A percentile compares a stretch with the other conserved stretches of the same genome.
Conservation (phyloP, 2,797 vertebrate genomes). For the Sebastes iracundus region DNA sequence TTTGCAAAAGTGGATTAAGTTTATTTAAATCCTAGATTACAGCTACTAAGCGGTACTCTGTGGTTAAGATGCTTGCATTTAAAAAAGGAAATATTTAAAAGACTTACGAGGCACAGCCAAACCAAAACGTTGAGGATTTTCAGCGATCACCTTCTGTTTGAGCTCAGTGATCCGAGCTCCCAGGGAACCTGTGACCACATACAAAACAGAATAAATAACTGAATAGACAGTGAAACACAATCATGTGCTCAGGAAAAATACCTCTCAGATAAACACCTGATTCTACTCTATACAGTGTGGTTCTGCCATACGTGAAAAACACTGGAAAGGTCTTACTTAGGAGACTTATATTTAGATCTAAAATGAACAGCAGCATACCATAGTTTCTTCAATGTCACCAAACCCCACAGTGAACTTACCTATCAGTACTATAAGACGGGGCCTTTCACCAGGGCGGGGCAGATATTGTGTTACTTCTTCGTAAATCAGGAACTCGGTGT, state of each 20-base stretch:
- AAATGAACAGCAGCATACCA: background rate
- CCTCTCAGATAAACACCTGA: background rate
- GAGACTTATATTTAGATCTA: background rate
- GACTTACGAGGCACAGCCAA: slow-evolving; percentile 94
- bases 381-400: background rate
- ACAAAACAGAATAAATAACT: background rate
- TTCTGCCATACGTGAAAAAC: background rate
- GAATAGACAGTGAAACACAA: background rate
- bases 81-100: background rate
- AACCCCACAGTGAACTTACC: slow-evolving; percentile 75
- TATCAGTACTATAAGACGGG: slow-evolving; percentile 91
- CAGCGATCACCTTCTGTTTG: slow-evolving; percentile 93
- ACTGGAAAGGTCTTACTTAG: background rate
- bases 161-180: slow-evolving; percentile 91
- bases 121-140: slow-evolving; percentile 89
- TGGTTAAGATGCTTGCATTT: background rate
- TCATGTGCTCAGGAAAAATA: background rate
- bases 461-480: slow-evolving; percentile 92
- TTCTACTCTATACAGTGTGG: background rate
- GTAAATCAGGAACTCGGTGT: slow-evolving; percentile 87
- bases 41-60: background rate
- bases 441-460: slow-evolving; percentile 84
- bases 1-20: background rate
- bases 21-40: background rate
- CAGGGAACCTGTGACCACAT: slow-evolving; percentile 84